Base-by-base conservation (phyloP, 2,888 invertebrate species). In the Agapetus fuscipes region DNA sequence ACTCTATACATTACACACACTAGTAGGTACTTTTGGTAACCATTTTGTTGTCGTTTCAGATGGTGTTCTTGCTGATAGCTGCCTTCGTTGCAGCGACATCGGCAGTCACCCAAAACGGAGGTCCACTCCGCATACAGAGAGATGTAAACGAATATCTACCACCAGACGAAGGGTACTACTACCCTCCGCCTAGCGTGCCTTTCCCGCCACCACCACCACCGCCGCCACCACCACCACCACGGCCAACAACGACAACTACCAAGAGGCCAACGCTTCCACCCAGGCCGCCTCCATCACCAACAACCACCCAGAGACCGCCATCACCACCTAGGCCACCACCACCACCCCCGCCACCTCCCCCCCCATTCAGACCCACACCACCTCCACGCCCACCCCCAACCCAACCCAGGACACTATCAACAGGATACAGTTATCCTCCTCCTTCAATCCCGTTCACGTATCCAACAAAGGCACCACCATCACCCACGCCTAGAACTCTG, bases 31-130 rank as follows among this genome's bases (percentile, higher is more conserved):
- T n/a, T n/a, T n/a, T n/a, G n/a, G n/a, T n/a, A n/a, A n/a, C n/a
- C n/a, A n/a, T n/a, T n/a, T n/a, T n/a, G n/a, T n/a, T n/a, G n/a
- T n/a, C n/a, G n/a, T 64, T 61, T 12, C 67, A 69, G 68, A 68
- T 65, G 63, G 59, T 67, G 57, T 64, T 64, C 58, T 61, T 66
- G 62, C 66, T 64, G 40, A 45, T 66, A 48, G 62, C 63, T 52
- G 66, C 63, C 45, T 56, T 67, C 45, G 56, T 67, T 53, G 63
- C 65, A 51, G 61, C 63, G 52, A 60, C 45, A 60, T 64, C 55
- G 56, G 66, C 62, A 1, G 60, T 67, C 3, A 41, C 64, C 9
- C 31, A 20, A 20, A 17, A 6, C 66, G 67, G 34, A 6, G 28
- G 29, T 25, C 20, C 41, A 3, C 15, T 35, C 3, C 10, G 17